Evolutionary conservation across 2,797 vertebrate genomes (phyloP), one percentile per base, ranked within the genome.

Genomic region (Coranthus polyacanthus): DNA sequence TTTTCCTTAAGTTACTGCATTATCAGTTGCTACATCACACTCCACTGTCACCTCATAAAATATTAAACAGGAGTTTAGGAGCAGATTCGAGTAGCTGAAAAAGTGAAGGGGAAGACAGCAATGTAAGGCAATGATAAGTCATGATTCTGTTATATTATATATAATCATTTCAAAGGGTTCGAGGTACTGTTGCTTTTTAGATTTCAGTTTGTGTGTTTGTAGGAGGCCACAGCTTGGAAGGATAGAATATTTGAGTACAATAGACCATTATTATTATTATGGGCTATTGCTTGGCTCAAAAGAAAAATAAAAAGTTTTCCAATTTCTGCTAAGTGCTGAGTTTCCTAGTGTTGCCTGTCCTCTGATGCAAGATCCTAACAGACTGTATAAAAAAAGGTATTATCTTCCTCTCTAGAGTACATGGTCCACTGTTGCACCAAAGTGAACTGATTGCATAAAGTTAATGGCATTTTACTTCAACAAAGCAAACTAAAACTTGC

Each of bases 401-500:
- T 41, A 5, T 47, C 17, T n/a, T 56, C 11, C 16, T 37, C 24
- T 45, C 2, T 17, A 52, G 32, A 26, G 1, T 20, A 65, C 24
- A 44, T 49, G 36, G 8, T 55, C n/a, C 16, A 37, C 21, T 11
- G 16, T 68, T 61, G 29, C 20, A 43, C 21, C n/a, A 0, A 10
- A 47, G 22, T 6, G 2, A 12, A 38, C 3, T 37, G 29, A 68
- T 44, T 70, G 71, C 69, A 78, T 66, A 67, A 57, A 60, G 60
- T 43, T 60, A 32, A 45, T 2, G n/a, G 45, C 22, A 17, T 41
- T 22, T 5, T 29, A 67, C 12, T 37, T 53, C 17, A 21, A 63
- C 36, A 61, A 47, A 60, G 72, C 75, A 55, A 76, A 61, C 47
- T 51, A 9, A 22, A 44, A 29, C 16, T 36, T 70, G 88, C 86